Percentiles rank a stretch among this genome's conserved stretches.
Conservation (phyloP, 2,113 vertebrate genomes). For the Zapornia atra region DNA sequence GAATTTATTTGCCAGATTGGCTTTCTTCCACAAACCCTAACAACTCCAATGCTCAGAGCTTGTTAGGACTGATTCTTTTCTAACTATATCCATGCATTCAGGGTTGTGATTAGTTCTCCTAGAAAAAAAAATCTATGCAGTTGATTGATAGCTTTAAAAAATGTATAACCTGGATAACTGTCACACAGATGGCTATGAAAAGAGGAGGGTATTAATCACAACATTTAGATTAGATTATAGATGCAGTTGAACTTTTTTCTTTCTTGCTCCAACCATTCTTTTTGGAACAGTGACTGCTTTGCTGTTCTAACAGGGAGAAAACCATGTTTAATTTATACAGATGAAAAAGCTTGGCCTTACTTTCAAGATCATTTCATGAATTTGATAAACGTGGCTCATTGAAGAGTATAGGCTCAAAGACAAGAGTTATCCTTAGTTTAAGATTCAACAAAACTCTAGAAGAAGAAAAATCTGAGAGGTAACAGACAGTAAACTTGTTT, state of each 20-base stretch:
- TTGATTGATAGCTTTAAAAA: conserved; percentile 25
- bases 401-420: not conserved
- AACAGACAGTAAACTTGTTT: not conserved
- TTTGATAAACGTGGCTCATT: not conserved
- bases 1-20: conserved; percentile 19
- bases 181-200: conserved; percentile 12
- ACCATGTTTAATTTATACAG: not conserved
- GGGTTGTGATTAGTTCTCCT: conserved; percentile 4
- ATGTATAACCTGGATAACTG: not conserved
- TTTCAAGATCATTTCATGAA: not conserved
- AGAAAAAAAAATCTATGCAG: not conserved
- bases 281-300: not conserved
- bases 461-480: not conserved
- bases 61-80: conserved; percentile 33
- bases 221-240: conserved; percentile 25
- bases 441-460: not conserved
- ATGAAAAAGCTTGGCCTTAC: not conserved
- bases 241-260: not conserved
- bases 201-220: conserved; percentile 22
- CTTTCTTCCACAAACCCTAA: not conserved
- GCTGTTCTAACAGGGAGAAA: not conserved
- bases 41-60: not conserved
- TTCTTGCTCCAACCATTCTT: not conserved
- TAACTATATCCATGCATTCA: not conserved
- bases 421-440: not conserved